Conservation (phyloP, 2,113 vertebrate species). For the Coptodon bakossiorum region DNA sequence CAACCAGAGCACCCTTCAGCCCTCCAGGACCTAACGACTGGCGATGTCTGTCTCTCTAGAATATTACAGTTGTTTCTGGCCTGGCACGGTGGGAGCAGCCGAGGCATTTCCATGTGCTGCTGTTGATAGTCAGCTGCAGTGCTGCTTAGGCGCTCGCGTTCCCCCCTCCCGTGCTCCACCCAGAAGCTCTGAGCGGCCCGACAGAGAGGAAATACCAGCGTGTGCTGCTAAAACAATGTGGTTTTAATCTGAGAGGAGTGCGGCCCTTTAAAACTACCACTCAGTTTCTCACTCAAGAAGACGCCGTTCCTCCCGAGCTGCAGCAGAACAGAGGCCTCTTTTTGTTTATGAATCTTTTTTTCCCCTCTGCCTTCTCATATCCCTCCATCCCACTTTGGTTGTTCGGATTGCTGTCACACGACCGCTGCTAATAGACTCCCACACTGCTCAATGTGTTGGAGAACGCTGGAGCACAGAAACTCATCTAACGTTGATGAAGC, state of each 20-base stretch:
- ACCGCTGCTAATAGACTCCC: neutral
- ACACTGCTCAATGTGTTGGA: neutral
- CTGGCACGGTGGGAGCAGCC: neutral
- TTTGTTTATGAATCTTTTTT: neutral
- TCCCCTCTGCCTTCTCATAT: neutral
- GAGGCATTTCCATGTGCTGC: constrained; percentile 15
- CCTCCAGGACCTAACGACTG: neutral
- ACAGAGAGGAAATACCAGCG: constrained; percentile 54
- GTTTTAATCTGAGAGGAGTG: constrained; percentile 34
- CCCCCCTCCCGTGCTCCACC: constrained; percentile 6
- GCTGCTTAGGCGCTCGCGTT: neutral
- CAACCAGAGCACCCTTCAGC: neutral
- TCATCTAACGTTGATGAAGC: neutral
- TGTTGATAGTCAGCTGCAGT: constrained; percentile 2
- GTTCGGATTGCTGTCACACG: neutral
- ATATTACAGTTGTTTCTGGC: neutral
- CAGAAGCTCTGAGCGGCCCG: neutral
- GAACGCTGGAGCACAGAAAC: neutral
- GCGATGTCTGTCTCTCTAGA: neutral
- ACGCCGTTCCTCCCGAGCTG: neutral
- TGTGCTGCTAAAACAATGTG: constrained; percentile 58
- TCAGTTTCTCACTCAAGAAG: neutral
- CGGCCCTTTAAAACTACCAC: neutral
- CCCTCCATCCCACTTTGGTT: neutral
- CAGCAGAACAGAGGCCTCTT: neutral